Percentiles rank a stretch among this genome's conserved stretches.
These are phyloP conservation scores for Oasisia sp. DNA, from an alignment of 2,888 invertebrate species.

Conservation along the genomic window DNA sequence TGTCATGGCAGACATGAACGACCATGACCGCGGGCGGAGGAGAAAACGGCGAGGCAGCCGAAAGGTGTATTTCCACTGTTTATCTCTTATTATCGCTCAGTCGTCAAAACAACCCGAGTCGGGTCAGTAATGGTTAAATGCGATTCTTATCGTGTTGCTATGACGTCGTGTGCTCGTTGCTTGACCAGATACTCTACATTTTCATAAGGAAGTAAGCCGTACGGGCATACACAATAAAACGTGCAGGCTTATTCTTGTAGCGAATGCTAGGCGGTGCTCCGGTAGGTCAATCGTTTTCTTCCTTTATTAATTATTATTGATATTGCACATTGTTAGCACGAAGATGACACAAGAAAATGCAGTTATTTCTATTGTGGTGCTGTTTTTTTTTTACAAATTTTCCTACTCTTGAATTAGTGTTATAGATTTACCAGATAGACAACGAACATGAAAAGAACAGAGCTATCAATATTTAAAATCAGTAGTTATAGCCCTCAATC, in stretches of 20 bases:
- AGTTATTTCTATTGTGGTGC: too few species aligned
- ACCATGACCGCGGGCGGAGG: neutral
- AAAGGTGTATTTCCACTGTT: neutral
- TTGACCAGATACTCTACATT: neutral
- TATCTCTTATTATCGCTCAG: constrained; percentile 4
- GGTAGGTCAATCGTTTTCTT: neutral
- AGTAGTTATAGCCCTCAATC: too few species aligned
- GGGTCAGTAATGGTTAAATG: neutral
- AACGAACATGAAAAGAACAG: too few species aligned
- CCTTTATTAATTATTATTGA: too few species aligned
- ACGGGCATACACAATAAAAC: neutral
- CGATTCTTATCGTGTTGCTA: neutral
- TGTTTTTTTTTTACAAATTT: too few species aligned
- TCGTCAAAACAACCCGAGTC: neutral
- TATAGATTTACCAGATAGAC: too few species aligned
- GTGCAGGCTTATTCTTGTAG: neutral
- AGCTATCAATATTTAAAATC: too few species aligned
- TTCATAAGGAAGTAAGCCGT: neutral
- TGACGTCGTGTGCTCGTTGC: neutral
- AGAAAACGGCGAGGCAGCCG: constrained; percentile 5
- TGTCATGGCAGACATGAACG: constrained; percentile 3
- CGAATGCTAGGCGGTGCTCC: neutral
- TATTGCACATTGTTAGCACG: too few species aligned
- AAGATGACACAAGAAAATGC: too few species aligned
- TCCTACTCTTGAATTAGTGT: too few species aligned